Evolutionary conservation across 2,888 invertebrate genomes (phyloP).

Genomic region (Pediacus dermestoides): DNA sequence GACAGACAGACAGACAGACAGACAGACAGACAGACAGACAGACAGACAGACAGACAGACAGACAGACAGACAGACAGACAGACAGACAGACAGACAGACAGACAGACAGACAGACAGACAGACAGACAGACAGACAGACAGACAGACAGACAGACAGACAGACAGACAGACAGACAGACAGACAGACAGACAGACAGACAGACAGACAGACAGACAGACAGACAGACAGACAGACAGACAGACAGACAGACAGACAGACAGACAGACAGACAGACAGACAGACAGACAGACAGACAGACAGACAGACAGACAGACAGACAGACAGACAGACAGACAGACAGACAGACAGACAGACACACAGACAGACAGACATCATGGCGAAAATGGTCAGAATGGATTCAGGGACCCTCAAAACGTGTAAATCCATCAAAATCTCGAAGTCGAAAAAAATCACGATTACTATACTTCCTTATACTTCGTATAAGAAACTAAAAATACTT

Average conservation of each 20-base stretch:
- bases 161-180: conserved; percentile 3
- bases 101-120: conserved; percentile 3
- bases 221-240: conserved; percentile 38
- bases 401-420: no score
- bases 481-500: no score
- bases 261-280: conserved; percentile 25
- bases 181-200: conserved; percentile 3
- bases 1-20: conserved; percentile 3
- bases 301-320: conserved; percentile 20
- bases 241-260: conserved; percentile 24
- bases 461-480: no score
- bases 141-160: conserved; percentile 3
- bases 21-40: conserved; percentile 3
- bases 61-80: conserved; percentile 3
- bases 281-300: conserved; percentile 24
- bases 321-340: conserved; percentile 3
- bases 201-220: conserved; percentile 35
- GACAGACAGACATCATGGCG: no score
- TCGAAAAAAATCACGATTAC: no score
- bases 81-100: conserved; percentile 3
- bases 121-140: conserved; percentile 3
- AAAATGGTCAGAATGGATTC: no score
- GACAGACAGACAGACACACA: conserved; percentile 3
- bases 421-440: no score
- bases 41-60: conserved; percentile 3